Evolutionary conservation across 53 echinoderm and acorn worm genomes (phyloP).

Genomic region (Temnopleurus reevesii): DNA sequence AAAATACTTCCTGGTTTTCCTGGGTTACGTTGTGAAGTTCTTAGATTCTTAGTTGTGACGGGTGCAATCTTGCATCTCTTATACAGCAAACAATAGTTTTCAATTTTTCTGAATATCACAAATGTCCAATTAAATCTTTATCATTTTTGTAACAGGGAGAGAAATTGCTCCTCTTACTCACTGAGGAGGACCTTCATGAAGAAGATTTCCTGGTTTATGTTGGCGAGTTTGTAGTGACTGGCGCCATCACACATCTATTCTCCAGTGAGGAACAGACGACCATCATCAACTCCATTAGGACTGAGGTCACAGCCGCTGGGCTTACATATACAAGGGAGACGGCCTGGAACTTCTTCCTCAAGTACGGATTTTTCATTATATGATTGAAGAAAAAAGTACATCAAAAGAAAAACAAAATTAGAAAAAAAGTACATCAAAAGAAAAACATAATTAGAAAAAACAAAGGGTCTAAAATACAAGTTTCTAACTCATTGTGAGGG

Average conservation of each 20-base stretch:
- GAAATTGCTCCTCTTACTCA: conserved; percentile 84
- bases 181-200: conserved; percentile 83
- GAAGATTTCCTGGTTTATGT: conserved; percentile 92
- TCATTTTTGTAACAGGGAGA: conserved; percentile 82
- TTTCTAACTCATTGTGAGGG: too few relatives aligned
- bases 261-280: conserved; percentile 92
- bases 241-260: conserved; percentile 96
- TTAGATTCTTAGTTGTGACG: too few relatives aligned
- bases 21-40: too few relatives aligned
- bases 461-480: too few relatives aligned
- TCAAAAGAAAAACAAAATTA: too few relatives aligned
- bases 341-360: conserved; percentile 98
- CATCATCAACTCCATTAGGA: conserved; percentile 96
- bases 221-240: conserved; percentile 96
- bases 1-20: too few relatives aligned
- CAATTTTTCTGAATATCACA: neutral
- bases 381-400: too few relatives aligned
- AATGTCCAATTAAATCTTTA: too few relatives aligned
- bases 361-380: too few relatives aligned
- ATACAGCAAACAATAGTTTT: neutral
- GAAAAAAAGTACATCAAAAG: too few relatives aligned
- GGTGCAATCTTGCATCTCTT: too few relatives aligned
- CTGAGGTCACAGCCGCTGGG: conserved; percentile 92
- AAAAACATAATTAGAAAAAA: too few relatives aligned
- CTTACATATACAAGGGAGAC: conserved; percentile 96